A percentile compares a stretch with the other conserved stretches of the same genome.
phyloP scores from a whole-genome alignment of 1,140 invertebrate species.

The Heliconius hewitsoni region DNA sequence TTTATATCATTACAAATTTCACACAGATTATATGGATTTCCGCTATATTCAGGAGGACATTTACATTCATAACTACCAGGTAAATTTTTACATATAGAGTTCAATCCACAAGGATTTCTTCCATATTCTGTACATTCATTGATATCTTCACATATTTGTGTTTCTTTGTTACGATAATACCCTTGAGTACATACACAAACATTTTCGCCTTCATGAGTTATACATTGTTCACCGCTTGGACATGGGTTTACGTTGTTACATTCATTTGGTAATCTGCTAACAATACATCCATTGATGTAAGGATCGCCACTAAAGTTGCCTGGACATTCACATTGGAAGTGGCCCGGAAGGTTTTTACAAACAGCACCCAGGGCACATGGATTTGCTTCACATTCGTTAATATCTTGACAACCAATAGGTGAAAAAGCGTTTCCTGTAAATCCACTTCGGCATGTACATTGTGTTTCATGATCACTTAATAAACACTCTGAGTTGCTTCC shows the following conservation, averaged over 20 bases:
- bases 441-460: constrained; percentile 90
- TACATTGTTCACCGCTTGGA: constrained; percentile 90
- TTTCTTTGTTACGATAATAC: constrained; percentile 87
- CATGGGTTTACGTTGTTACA: constrained; percentile 90
- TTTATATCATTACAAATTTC: constrained; percentile 92
- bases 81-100: constrained; percentile 95
- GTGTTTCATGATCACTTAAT: constrained; percentile 90
- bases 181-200: constrained; percentile 94
- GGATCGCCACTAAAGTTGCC: constrained; percentile 86
- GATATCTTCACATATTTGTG: constrained; percentile 90
- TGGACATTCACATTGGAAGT: constrained; percentile 93
- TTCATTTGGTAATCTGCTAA: constrained; percentile 83
- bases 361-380: constrained; percentile 91
- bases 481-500: constrained; percentile 95
- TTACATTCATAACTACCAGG: constrained; percentile 97
- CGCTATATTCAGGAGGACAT: constrained; percentile 92
- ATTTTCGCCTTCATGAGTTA: constrained; percentile 88
- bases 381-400: constrained; percentile 91
- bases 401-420: constrained; percentile 90
- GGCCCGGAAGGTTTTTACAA: constrained; percentile 93
- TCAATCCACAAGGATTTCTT: constrained; percentile 90
- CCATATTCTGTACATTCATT: constrained; percentile 92
- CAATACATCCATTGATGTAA: constrained; percentile 86
- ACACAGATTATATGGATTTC: constrained; percentile 93
- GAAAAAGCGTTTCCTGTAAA: constrained; percentile 87